Conservation (phyloP, 2,888 invertebrate species). For the Acleris emargana region DNA sequence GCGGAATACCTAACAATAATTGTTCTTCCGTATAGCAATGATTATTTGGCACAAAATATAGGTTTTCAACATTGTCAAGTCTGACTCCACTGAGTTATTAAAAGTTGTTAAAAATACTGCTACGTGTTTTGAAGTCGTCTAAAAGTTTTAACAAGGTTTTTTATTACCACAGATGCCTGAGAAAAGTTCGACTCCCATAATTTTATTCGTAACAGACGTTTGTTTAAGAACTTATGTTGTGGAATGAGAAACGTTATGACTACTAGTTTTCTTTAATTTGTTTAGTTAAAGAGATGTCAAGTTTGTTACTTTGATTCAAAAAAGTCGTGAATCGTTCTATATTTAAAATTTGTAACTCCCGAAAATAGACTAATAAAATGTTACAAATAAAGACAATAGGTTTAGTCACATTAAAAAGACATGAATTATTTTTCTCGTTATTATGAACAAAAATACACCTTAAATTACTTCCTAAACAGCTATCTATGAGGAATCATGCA, state of each 20-base stretch:
- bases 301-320: not conserved
- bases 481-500: not conserved
- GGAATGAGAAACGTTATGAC: not conserved
- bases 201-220: constrained; percentile 19
- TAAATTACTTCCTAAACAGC: too few relatives aligned
- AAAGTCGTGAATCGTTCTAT: too few relatives aligned
- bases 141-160: constrained; percentile 32
- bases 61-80: not conserved
- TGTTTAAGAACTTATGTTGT: constrained; percentile 18
- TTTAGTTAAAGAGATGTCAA: not conserved
- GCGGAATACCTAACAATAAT: too few relatives aligned
- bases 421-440: too few relatives aligned
- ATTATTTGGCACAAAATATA: not conserved
- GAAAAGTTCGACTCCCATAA: constrained; percentile 20
- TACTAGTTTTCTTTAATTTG: constrained; percentile 15
- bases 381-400: too few relatives aligned
- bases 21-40: too few relatives aligned
- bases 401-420: too few relatives aligned
- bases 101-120: constrained; percentile 23
- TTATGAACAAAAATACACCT: too few relatives aligned
- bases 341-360: too few relatives aligned
- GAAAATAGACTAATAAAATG: too few relatives aligned
- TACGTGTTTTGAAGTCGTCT: constrained; percentile 24
- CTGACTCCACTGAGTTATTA: not conserved
- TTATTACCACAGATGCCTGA: constrained; percentile 28